phyloP scores from a whole-genome alignment of 2,113 vertebrate genomes.

The Acanthisitta chloris region DNA sequence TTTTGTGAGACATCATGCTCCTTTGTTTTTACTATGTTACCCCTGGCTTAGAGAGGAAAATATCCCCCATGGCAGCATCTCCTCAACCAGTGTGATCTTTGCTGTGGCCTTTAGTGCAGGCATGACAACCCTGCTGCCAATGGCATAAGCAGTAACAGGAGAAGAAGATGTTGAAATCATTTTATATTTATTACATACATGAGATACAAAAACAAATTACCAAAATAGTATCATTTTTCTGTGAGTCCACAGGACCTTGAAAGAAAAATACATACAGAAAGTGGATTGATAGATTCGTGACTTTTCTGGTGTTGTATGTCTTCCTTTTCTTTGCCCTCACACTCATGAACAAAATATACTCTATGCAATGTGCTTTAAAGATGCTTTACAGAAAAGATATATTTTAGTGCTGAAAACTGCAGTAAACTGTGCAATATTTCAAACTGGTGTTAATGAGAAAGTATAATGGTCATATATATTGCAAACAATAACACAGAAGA shows the following conservation, averaged over 20 bases:
- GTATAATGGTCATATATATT: slow-evolving; percentile 31
- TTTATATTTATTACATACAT: slow-evolving; percentile 77
- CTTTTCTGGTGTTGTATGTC: slow-evolving; percentile 45
- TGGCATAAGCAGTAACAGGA: not conserved
- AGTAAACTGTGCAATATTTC: slow-evolving; percentile 58
- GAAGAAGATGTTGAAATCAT: slow-evolving; percentile 41
- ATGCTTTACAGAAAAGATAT: slow-evolving; percentile 46
- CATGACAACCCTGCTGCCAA: not conserved
- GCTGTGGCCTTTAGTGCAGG: not conserved
- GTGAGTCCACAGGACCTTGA: slow-evolving; percentile 76
- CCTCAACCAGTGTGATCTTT: not conserved
- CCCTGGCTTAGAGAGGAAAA: not conserved
- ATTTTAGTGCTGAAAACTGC: slow-evolving; percentile 59
- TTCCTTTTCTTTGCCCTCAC: slow-evolving; percentile 11
- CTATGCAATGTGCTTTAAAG: slow-evolving; percentile 21
- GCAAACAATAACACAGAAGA: slow-evolving; percentile 56
- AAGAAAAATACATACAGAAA: slow-evolving; percentile 61
- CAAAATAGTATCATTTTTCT: slow-evolving; percentile 65
- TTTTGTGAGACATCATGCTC: not conserved
- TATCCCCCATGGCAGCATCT: not conserved
- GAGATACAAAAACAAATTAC: slow-evolving; percentile 77
- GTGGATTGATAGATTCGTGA: not conserved
- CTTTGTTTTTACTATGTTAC: not conserved
- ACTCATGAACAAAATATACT: slow-evolving; percentile 49
- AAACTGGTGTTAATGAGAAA: slow-evolving; percentile 55